phyloP scores from a whole-genome alignment of 2,797 vertebrate genomes.

The Chaetophractus vellerosus region DNA sequence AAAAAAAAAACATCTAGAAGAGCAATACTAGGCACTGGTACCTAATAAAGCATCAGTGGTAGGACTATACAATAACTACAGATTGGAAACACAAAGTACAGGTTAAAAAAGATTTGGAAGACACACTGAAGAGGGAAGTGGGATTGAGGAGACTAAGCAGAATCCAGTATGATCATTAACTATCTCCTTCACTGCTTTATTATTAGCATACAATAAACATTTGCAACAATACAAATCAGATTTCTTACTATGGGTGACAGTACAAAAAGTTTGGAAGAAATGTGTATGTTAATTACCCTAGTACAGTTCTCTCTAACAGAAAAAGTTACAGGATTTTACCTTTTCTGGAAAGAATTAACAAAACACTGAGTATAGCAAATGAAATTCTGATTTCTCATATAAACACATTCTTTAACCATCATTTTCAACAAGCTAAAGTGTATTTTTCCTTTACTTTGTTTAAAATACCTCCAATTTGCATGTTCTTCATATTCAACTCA shows the following conservation, averaged over 20 bases:
- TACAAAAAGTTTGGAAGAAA: not conserved
- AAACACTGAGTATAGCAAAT: not conserved
- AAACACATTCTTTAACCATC: not conserved
- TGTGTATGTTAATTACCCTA: not conserved
- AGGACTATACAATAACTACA: not conserved
- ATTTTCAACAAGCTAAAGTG: not conserved
- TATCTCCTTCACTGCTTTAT: not conserved
- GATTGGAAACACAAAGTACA: not conserved
- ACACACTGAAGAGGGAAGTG: too few species aligned
- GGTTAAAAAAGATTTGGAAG: too few species aligned
- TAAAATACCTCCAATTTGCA: conserved; percentile 20
- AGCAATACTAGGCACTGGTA: not conserved
- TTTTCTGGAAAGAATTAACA: too few species aligned
- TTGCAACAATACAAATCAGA: not conserved
- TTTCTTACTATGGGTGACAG: not conserved
- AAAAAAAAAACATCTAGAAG: not conserved
- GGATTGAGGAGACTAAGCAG: not conserved
- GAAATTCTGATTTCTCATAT: not conserved
- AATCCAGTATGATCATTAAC: not conserved
- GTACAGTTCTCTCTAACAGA: too few species aligned
- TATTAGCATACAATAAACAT: not conserved
- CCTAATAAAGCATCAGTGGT: not conserved
- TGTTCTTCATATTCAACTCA: not conserved
- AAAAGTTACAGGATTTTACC: too few species aligned
- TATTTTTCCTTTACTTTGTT: conserved; percentile 26